These are phyloP conservation scores for Euglossa dilemma DNA, from an alignment of 1,140 invertebrate species.

Conservation along the genomic window DNA sequence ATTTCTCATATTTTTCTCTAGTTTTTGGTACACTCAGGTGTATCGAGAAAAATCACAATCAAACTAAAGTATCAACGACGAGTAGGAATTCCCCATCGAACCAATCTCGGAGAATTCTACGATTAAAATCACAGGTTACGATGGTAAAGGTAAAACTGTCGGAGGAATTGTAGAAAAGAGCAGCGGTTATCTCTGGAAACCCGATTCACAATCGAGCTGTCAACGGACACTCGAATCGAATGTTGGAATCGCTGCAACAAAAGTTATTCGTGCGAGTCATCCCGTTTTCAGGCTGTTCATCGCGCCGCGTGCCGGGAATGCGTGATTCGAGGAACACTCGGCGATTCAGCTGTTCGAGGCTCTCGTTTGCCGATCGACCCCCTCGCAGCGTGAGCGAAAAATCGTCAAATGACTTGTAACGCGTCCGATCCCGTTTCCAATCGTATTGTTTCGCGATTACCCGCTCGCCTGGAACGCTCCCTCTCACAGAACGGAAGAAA, in stretches of 20 bases:
- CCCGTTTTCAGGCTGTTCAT: not conserved
- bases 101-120: too few relatives aligned
- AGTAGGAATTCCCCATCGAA: not conserved
- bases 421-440: not conserved
- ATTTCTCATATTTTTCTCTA: too few relatives aligned
- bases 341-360: not conserved
- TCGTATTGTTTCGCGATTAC: slow-evolving; percentile 1
- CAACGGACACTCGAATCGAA: slow-evolving; percentile 3
- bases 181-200: slow-evolving; percentile 3
- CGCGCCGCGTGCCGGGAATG: not conserved
- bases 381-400: not conserved
- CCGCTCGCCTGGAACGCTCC: not conserved
- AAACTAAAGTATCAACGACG: too few relatives aligned
- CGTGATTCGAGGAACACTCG: not conserved
- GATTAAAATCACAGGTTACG: too few relatives aligned
- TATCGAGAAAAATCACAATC: too few relatives aligned
- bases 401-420: not conserved
- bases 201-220: not conserved
- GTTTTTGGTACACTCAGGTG: not conserved
- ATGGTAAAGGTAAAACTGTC: not conserved
- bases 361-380: not conserved
- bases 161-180: not conserved
- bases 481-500: not conserved
- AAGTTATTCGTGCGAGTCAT: slow-evolving; percentile 2
- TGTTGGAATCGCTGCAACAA: not conserved